These are phyloP conservation scores for Drosophila subpulchrella DNA, from an alignment of 1,140 invertebrate genomes.

Conservation along the genomic window DNA sequence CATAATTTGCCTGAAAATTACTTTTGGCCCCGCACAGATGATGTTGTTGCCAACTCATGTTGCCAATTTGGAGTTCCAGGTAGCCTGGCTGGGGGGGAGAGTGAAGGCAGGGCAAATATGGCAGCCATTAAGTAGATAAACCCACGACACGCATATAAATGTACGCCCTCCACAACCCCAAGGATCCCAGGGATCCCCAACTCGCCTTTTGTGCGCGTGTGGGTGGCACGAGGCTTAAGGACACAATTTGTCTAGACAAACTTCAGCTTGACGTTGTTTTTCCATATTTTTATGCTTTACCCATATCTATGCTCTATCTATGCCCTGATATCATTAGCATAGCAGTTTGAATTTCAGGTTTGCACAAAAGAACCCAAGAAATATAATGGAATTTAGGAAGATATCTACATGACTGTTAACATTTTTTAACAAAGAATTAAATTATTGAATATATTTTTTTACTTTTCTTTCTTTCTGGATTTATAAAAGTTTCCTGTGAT, in stretches of 20 bases:
- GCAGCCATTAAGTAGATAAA: constrained; percentile 79
- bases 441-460: no score
- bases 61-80: constrained; percentile 61
- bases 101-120: constrained; percentile 59
- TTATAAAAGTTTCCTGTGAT: no score
- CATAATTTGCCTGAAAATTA: constrained; percentile 78
- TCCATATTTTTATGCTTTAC: constrained; percentile 9
- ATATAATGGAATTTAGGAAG: no score
- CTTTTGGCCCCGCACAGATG: constrained; percentile 51
- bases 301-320: constrained; percentile 3
- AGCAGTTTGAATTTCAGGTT: background rate
- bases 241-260: constrained; percentile 73
- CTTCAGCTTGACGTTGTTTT: constrained; percentile 41
- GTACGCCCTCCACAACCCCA: constrained; percentile 5
- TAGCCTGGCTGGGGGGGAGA: constrained; percentile 24
- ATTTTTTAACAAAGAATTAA: no score
- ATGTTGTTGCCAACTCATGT: constrained; percentile 60
- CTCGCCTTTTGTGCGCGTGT: constrained; percentile 5
- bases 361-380: no score
- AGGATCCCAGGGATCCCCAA: background rate
- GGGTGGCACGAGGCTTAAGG: constrained; percentile 41
- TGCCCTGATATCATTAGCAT: constrained; percentile 20
- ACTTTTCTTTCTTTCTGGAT: no score
- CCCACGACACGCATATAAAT: constrained; percentile 40
- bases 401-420: no score